Conservation (phyloP, 2,888 invertebrate species). For the Desoria tigrina region DNA sequence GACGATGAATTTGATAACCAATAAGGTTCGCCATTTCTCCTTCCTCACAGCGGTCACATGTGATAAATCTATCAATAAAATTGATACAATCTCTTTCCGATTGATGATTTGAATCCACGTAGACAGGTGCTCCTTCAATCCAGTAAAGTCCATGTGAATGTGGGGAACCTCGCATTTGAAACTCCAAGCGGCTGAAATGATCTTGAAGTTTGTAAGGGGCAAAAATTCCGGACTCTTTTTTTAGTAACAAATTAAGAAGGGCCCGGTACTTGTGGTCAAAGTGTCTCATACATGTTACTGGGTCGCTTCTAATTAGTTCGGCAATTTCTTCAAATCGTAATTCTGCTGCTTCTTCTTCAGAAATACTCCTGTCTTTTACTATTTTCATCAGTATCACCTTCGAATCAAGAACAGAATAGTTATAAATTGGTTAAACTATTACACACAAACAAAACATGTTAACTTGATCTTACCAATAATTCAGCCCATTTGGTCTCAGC, state of each 20-base stretch:
- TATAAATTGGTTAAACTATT: neutral
- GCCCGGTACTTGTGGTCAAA: too few species aligned
- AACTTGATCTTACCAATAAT: neutral
- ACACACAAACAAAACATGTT: neutral
- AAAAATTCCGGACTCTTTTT: constrained; percentile 16
- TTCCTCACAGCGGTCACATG: too few species aligned
- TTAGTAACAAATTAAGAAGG: neutral
- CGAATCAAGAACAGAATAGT: neutral
- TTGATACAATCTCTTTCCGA: too few species aligned
- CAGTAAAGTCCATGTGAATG: too few species aligned
- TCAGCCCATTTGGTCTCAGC: neutral
- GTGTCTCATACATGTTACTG: too few species aligned
- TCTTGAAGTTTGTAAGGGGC: constrained; percentile 12
- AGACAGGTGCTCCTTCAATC: too few species aligned
- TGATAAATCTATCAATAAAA: too few species aligned
- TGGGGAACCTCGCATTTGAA: constrained; percentile 37
- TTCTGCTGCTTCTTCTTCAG: constrained; percentile 20
- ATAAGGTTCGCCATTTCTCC: too few species aligned
- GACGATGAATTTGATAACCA: too few species aligned
- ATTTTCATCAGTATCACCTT: constrained; percentile 18
- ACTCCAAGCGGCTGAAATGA: constrained; percentile 28
- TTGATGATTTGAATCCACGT: constrained; percentile 50
- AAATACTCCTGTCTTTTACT: constrained; percentile 4
- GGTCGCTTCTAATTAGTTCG: constrained; percentile 20
- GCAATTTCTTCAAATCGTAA: neutral